Evolutionary conservation across 2,797 vertebrate genomes (phyloP), one percentile per base, ranked within the genome.

Genomic region (Coranthus polyacanthus): DNA sequence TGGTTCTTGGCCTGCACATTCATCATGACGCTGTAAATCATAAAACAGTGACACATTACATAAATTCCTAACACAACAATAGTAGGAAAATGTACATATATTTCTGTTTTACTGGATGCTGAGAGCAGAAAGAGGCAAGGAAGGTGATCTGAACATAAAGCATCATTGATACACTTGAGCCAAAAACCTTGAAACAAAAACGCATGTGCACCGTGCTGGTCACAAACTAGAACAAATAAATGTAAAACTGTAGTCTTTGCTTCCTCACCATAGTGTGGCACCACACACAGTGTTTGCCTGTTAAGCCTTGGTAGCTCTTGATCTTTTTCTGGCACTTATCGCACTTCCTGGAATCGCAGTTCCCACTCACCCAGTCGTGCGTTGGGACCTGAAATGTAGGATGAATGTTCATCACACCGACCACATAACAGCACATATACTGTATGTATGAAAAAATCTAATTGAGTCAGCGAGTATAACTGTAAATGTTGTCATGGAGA

Each of bases 241-340:
- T 32, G 29, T 32, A 32, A 32, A 32, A 32, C 7, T 32, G 8
- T 29, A 17, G 21, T 17, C 12, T 10, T 6, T 8, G 42, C 2
- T 17, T 58, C 10, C 92, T 94, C 75, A 97, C 96, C 95, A 96
- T 94, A 16, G 93, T 92, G 88, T 97, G 96, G 88, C 96, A 98
- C 96, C 97, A 97, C 51, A 96, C 95, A 24, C 97, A 98, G 86
- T 95, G 95, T 82, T 97, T 94, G 41, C 96, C 97, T 0, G 94
- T 95, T 12, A 97, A 89, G 52, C 96, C 93, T 55, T 97, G 95
- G 80, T 93, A 93, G 88, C 92, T 96, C 84, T 95, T 95, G 72
- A 98, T 97, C 90, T 96, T 97, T 89, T 96, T 97, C 91, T 97
- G 96, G 90, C 96, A 98, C 46, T 87, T 87, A 54, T 96, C 95